Percentiles rank a stretch among this genome's conserved stretches.
Evolutionary conservation across 2,113 vertebrate genomes (phyloP).

Genomic region (Mobula birostris): DNA sequence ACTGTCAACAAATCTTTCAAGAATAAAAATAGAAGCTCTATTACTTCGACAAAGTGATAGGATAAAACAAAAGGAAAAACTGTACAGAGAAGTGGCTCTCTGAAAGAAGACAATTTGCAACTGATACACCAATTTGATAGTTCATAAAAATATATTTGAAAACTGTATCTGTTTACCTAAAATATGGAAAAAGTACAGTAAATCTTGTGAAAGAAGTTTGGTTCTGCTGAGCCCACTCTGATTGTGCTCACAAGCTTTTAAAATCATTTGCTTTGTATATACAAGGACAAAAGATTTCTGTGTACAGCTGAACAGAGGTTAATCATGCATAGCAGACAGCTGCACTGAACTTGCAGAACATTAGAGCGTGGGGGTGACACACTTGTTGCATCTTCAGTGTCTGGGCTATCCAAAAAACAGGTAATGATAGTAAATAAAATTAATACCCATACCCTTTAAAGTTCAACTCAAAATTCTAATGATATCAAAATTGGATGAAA

Average conservation of each 20-base stretch:
- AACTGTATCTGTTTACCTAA: neutral
- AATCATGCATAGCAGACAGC: constrained; percentile 79
- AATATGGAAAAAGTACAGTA: constrained; percentile 29
- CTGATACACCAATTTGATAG: neutral
- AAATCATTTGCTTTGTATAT: constrained; percentile 98
- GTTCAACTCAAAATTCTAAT: constrained; percentile 9
- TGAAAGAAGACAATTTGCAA: constrained; percentile 13
- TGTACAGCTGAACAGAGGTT: constrained; percentile 82
- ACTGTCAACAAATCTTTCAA: constrained; percentile 72
- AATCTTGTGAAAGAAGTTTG: constrained; percentile 44
- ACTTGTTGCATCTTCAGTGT: constrained; percentile 44
- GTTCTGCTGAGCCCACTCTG: constrained; percentile 51
- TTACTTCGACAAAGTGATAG: constrained; percentile 62
- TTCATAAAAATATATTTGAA: neutral
- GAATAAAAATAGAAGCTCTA: constrained; percentile 64
- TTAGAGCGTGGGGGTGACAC: constrained; percentile 53
- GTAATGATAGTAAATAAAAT: constrained; percentile 23
- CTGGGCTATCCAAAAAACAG: neutral
- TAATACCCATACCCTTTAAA: neutral
- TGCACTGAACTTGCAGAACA: constrained; percentile 61
- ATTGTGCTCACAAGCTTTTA: constrained; percentile 78
- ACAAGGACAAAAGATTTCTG: constrained; percentile 86
- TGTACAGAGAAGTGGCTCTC: constrained; percentile 42
- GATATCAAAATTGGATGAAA: neutral
- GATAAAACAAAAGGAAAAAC: constrained; percentile 58